Conservation (phyloP, 1,140 invertebrate species). For the Drosophila burlai region DNA sequence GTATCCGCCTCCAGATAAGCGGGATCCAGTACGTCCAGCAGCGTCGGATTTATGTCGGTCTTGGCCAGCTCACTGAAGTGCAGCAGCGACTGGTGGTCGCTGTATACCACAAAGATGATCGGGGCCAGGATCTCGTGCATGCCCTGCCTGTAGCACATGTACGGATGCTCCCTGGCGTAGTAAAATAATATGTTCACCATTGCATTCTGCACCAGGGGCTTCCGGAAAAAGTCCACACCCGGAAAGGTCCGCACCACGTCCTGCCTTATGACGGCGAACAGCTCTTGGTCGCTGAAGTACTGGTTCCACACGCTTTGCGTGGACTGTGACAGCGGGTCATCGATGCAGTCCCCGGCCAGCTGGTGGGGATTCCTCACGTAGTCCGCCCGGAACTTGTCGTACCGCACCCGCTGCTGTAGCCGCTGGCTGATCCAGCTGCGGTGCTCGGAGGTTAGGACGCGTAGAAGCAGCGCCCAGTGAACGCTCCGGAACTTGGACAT, state of each 20-base stretch:
- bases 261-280: conserved; percentile 90
- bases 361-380: conserved; percentile 82
- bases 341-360: conserved; percentile 51
- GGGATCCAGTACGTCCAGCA: conserved; percentile 88
- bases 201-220: conserved; percentile 88
- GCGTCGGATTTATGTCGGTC: conserved; percentile 85
- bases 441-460: conserved; percentile 78
- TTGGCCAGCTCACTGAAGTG: conserved; percentile 80
- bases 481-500: conserved; percentile 86
- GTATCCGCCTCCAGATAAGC: conserved; percentile 90
- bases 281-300: conserved; percentile 92
- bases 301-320: conserved; percentile 92
- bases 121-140: conserved; percentile 94
- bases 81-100: conserved; percentile 89
- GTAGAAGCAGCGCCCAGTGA: conserved; percentile 85
- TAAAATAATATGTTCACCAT: conserved; percentile 89
- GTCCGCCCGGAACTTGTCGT: conserved; percentile 76
- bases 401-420: conserved; percentile 71
- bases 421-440: conserved; percentile 80
- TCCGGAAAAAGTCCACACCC: conserved; percentile 91
- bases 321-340: conserved; percentile 77
- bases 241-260: conserved; percentile 94
- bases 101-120: conserved; percentile 90
- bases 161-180: conserved; percentile 90
- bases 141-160: conserved; percentile 92